These are phyloP conservation scores for Drosophila mayaguana DNA, from an alignment of 2,888 invertebrate species.

Conservation along the genomic window DNA sequence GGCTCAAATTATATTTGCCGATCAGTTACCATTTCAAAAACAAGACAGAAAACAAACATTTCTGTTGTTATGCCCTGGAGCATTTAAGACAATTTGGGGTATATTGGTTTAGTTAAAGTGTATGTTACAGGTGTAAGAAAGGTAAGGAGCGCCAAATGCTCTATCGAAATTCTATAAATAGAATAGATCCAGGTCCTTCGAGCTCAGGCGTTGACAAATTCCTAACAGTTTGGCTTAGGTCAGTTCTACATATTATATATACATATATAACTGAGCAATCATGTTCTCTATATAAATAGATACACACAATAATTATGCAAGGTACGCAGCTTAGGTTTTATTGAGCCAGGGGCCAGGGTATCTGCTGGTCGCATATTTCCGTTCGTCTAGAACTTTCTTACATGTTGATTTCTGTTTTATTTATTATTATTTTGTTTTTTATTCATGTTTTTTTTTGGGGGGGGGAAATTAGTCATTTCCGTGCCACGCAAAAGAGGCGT, in stretches of 20 bases:
- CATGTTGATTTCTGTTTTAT: background rate
- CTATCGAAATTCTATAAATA: no score
- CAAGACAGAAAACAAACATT: background rate
- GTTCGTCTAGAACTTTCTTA: background rate
- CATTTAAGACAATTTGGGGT: background rate
- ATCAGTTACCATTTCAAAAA: constrained; percentile 63
- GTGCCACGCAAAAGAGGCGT: constrained; percentile 60
- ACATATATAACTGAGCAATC: background rate
- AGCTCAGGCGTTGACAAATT: no score
- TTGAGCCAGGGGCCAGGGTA: background rate
- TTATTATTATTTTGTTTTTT: background rate
- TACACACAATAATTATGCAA: background rate
- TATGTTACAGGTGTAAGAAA: no score
- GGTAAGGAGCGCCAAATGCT: no score
- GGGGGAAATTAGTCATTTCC: constrained; percentile 76
- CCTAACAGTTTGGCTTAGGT: no score
- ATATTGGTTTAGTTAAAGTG: background rate
- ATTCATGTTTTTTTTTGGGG: background rate
- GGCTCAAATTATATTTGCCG: constrained; percentile 39
- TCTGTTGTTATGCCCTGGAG: background rate
- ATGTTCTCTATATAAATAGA: background rate
- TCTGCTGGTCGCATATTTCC: background rate
- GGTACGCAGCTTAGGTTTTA: background rate
- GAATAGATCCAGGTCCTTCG: no score
- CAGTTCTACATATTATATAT: background rate